phyloP scores from a whole-genome alignment of 2,113 vertebrate genomes.

The Microtus oregoni region DNA sequence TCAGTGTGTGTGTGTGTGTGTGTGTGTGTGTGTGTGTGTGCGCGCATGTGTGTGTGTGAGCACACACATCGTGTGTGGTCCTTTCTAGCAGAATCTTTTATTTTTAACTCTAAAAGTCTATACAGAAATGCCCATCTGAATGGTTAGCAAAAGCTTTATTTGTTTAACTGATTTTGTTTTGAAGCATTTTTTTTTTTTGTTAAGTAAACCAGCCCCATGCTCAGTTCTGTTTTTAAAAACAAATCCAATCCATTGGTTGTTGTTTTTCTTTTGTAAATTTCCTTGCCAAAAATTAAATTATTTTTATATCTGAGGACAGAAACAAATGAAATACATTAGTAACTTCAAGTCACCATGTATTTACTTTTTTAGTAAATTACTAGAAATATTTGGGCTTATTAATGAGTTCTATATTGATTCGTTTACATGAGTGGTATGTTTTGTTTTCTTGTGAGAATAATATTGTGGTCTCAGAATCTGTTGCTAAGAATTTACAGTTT shows the following conservation, averaged over 20 bases:
- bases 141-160: conserved; percentile 1
- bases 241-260: not conserved
- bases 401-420: conserved; percentile 67
- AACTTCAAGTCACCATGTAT: conserved; percentile 23
- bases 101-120: conserved; percentile 41
- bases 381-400: conserved; percentile 65
- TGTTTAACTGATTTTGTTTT: conserved; percentile 38
- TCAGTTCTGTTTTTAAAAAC: not conserved
- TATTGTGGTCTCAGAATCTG: conserved; percentile 74
- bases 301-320: conserved; percentile 20
- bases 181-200: not conserved
- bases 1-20: not conserved
- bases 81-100: not conserved
- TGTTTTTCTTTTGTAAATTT: conserved; percentile 50
- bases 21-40: not conserved
- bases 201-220: not conserved
- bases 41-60: too few relatives aligned
- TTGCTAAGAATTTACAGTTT: conserved; percentile 71
- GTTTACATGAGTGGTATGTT: conserved; percentile 63
- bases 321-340: conserved; percentile 43
- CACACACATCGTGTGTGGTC: rapidly evolving
- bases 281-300: conserved; percentile 41
- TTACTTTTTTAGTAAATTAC: conserved; percentile 56
- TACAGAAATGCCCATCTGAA: not conserved
- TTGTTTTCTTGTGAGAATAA: conserved; percentile 73